Conservation (phyloP, 2,797 vertebrate genomes). For the Valencia hispanica region DNA sequence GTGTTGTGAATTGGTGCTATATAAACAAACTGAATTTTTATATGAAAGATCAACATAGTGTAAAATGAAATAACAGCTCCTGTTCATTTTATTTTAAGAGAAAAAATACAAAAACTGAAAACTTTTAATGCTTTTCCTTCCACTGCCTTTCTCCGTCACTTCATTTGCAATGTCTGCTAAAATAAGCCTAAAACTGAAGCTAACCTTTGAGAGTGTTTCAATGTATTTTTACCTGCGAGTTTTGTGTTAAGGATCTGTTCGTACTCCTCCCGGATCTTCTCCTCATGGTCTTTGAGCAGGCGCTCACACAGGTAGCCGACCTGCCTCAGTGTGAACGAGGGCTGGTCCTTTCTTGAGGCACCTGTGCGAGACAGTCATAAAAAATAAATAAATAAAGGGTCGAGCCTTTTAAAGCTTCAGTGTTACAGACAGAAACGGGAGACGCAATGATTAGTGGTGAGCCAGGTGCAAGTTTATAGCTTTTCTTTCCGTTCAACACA, state of each 20-base stretch:
- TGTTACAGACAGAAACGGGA: background rate
- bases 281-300: constrained; percentile 92
- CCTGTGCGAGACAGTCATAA: constrained; percentile 62
- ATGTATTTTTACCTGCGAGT: constrained; percentile 84
- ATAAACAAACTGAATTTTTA: too few species aligned
- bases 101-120: too few species aligned
- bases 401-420: background rate
- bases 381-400: constrained; percentile 10
- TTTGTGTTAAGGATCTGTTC: constrained; percentile 94
- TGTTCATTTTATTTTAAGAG: too few species aligned
- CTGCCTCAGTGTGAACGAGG: constrained; percentile 90
- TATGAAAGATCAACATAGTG: background rate
- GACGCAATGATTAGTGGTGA: background rate
- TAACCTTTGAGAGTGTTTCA: background rate
- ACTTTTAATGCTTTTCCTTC: background rate
- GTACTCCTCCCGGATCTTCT: constrained; percentile 92
- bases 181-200: background rate
- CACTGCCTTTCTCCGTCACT: too few species aligned
- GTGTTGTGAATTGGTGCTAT: too few species aligned
- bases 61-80: background rate
- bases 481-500: constrained; percentile 17
- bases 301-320: constrained; percentile 92
- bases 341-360: constrained; percentile 90
- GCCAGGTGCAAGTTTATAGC: constrained; percentile 43
- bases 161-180: too few species aligned